Conservation (phyloP, 2,113 vertebrate species). For the Chiloscyllium plagiosum region DNA sequence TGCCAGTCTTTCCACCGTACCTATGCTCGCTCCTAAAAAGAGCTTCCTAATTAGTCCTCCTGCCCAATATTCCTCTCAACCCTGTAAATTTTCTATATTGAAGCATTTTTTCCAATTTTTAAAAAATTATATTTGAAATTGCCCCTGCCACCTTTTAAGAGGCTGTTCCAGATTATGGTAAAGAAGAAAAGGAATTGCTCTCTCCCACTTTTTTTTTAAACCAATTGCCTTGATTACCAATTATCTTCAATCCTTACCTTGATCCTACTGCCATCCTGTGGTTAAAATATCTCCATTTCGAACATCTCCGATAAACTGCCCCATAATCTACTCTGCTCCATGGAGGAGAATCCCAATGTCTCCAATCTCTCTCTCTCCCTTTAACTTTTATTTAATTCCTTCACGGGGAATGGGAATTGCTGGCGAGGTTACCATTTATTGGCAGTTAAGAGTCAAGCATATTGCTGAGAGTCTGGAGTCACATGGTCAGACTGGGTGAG, state of each 20-base stretch:
- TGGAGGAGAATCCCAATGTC: neutral
- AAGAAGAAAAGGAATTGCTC: neutral
- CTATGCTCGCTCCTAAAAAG: neutral
- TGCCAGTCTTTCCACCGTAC: neutral
- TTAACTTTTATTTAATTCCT: too few relatives aligned
- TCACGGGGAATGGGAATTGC: too few relatives aligned
- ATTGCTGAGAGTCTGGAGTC: too few relatives aligned
- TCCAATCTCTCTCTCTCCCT: neutral
- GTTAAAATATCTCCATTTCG: neutral
- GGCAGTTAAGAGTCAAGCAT: too few relatives aligned
- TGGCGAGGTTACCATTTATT: too few relatives aligned
- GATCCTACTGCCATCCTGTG: neutral
- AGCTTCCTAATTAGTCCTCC: neutral
- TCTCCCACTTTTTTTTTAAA: too few relatives aligned
- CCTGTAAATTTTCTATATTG: neutral
- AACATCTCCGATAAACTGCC: neutral
- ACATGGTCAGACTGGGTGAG: too few relatives aligned
- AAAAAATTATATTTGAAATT: neutral
- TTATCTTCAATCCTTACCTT: neutral
- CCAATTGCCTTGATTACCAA: neutral
- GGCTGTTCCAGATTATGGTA: neutral
- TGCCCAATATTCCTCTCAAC: neutral
- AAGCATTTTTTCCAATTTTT: neutral
- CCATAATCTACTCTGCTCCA: neutral
- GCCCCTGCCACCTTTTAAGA: neutral